These are phyloP conservation scores for Telmatochromis sp. DNA, from an alignment of 2,113 vertebrate genomes.

Conservation along the genomic window DNA sequence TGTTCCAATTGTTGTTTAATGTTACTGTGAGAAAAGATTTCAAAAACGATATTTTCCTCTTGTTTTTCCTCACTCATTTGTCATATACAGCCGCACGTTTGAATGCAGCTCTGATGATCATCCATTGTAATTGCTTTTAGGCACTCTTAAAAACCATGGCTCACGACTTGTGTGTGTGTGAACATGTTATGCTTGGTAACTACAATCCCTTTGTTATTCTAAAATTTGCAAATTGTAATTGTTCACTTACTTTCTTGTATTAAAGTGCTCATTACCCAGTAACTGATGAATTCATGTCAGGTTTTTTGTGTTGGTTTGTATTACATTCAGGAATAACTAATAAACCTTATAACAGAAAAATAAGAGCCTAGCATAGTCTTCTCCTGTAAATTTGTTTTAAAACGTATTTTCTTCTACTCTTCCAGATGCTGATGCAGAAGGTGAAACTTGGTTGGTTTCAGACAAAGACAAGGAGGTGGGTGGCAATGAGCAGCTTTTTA, in stretches of 20 bases:
- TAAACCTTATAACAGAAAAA: background rate
- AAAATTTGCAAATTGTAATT: background rate
- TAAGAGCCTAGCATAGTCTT: background rate
- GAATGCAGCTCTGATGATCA: background rate
- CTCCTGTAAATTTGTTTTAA: background rate
- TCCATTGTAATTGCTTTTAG: background rate
- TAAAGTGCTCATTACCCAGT: background rate
- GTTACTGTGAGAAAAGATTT: background rate
- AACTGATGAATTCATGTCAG: background rate
- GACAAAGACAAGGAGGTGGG: conserved; percentile 51
- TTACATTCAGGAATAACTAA: background rate
- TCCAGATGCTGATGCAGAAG: conserved; percentile 24
- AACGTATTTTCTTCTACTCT: background rate
- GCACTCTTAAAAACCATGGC: background rate
- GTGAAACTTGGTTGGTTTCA: conserved; percentile 39
- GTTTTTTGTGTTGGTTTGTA: background rate
- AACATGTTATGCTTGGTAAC: background rate
- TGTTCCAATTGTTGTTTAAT: background rate
- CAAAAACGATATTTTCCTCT: background rate
- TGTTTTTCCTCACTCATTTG: background rate
- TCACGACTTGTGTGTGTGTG: background rate
- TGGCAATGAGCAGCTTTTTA: background rate
- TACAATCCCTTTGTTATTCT: background rate
- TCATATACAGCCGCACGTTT: background rate
- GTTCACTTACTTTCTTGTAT: background rate